Evolutionary conservation across 1,140 invertebrate genomes (phyloP).

Genomic region (Hermatobates lingyangjiaoensis): DNA sequence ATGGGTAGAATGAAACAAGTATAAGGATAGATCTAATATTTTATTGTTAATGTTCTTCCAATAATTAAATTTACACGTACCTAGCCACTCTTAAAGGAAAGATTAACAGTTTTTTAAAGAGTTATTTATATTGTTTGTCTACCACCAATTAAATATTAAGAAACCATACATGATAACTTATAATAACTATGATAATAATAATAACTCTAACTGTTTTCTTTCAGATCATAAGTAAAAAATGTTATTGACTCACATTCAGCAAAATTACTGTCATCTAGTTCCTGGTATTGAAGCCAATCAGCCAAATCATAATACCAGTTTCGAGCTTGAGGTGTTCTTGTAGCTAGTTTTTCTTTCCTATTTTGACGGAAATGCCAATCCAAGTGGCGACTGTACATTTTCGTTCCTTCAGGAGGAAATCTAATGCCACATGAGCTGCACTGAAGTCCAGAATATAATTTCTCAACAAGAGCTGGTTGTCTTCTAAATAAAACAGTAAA

Average conservation of each 20-base stretch:
- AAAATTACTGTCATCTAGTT: conserved; percentile 82
- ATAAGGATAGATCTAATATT: too few species aligned
- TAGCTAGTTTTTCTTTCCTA: conserved; percentile 63
- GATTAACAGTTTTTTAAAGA: too few species aligned
- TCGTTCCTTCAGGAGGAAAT: conserved; percentile 70
- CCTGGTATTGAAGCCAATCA: conserved; percentile 89
- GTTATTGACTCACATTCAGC: conserved; percentile 34
- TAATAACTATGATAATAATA: too few species aligned
- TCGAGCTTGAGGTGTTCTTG: conserved; percentile 58
- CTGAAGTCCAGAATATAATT: conserved; percentile 54
- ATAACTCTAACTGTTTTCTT: too few species aligned
- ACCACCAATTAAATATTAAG: too few species aligned
- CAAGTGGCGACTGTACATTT: conserved; percentile 76
- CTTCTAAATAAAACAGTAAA: conserved; percentile 19
- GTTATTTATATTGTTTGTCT: too few species aligned
- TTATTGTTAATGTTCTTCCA: too few species aligned
- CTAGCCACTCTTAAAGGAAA: too few species aligned
- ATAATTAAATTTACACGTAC: too few species aligned
- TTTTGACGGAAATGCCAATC: conserved; percentile 97
- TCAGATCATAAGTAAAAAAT: conserved; percentile 2
- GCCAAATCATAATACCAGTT: conserved; percentile 76
- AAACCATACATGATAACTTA: neutral
- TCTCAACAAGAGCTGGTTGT: conserved; percentile 27
- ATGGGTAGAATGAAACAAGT: neutral
- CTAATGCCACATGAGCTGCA: conserved; percentile 84